Evolutionary conservation across 1,140 invertebrate genomes (phyloP).

Genomic region (Magallana gigas): DNA sequence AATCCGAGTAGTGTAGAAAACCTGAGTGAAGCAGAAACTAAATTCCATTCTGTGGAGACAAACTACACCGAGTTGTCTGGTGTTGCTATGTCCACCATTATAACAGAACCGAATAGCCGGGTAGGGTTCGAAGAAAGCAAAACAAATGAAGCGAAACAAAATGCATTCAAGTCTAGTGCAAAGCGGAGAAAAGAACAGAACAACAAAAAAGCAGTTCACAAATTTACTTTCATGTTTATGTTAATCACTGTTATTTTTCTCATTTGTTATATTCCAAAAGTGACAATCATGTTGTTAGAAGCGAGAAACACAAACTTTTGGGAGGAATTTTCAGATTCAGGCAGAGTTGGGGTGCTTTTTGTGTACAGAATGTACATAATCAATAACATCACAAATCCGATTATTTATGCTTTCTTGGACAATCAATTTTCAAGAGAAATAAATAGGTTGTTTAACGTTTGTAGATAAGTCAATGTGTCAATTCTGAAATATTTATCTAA

Average conservation of each 20-base stretch:
- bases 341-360: conserved; percentile 14
- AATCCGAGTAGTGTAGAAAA: not conserved
- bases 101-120: not conserved
- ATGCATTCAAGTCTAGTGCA: not conserved
- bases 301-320: conserved; percentile 25
- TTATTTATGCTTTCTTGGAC: conserved; percentile 51
- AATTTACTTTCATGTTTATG: conserved; percentile 43
- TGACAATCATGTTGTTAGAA: conserved; percentile 21
- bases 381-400: conserved; percentile 50
- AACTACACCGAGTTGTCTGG: not conserved
- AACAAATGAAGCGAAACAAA: not conserved
- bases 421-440: conserved; percentile 20
- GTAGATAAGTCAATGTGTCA: not conserved
- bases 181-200: not conserved
- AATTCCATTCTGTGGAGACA: not conserved
- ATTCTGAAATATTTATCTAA: no score
- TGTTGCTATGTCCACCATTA: not conserved
- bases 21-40: not conserved
- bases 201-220: not conserved
- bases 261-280: conserved; percentile 49
- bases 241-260: conserved; percentile 46
- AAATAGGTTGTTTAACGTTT: not conserved
- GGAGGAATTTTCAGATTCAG: conserved; percentile 6
- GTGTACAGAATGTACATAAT: conserved; percentile 45
- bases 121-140: not conserved